phyloP scores from a whole-genome alignment of 2,113 vertebrate genomes.

The Myotis yumanensis region DNA sequence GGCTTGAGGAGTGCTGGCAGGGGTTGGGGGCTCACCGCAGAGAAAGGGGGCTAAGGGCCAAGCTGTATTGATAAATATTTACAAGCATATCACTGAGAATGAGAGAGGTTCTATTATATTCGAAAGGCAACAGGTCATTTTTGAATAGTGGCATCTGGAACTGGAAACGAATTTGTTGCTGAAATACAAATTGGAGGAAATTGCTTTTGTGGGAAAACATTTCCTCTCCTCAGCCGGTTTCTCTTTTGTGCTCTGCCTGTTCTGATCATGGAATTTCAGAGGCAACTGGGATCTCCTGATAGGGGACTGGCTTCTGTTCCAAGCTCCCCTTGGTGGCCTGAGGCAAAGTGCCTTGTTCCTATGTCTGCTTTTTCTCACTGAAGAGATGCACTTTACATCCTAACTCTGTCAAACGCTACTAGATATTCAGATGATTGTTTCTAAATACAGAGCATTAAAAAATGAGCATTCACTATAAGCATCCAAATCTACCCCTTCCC shows the following conservation, averaged over 20 bases:
- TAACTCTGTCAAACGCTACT: not conserved
- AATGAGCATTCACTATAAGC: not conserved
- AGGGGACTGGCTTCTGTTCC: slow-evolving; percentile 63
- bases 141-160: slow-evolving; percentile 78
- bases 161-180: slow-evolving; percentile 80
- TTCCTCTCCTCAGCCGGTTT: slow-evolving; percentile 79
- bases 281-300: slow-evolving; percentile 72
- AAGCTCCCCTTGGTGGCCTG: not conserved
- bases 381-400: not conserved
- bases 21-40: not conserved
- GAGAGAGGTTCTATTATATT: slow-evolving; percentile 57
- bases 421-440: not conserved
- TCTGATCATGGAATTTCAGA: slow-evolving; percentile 70
- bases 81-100: slow-evolving; percentile 64
- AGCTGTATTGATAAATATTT: slow-evolving; percentile 70
- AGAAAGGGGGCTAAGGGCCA: not conserved
- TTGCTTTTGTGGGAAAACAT: slow-evolving; percentile 83
- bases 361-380: slow-evolving; percentile 12
- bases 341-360: slow-evolving; percentile 9
- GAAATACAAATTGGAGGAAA: slow-evolving; percentile 81
- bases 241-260: slow-evolving; percentile 78
- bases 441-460: not conserved
- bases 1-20: not conserved
- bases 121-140: slow-evolving; percentile 62
- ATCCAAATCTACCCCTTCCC: not conserved